These are phyloP conservation scores for Noctuana brunneofusca DNA, from an alignment of 2,888 invertebrate species.

Conservation along the genomic window DNA sequence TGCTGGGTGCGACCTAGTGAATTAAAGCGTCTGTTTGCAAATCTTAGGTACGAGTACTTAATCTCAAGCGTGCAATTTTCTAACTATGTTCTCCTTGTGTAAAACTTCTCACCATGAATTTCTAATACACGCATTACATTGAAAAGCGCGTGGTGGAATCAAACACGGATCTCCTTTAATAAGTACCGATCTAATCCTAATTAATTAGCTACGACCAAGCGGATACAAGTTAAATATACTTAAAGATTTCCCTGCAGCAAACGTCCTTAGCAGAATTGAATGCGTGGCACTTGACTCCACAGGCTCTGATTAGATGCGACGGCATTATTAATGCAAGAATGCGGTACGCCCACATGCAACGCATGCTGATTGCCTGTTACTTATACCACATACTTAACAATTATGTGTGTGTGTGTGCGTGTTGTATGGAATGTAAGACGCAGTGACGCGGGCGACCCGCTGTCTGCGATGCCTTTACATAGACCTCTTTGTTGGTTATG, in stretches of 20 bases:
- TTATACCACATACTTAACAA: no score
- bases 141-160: no score
- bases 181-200: no score
- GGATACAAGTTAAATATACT: not conserved
- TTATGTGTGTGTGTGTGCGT: conserved; percentile 1
- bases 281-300: conserved; percentile 7
- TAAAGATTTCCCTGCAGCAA: not conserved
- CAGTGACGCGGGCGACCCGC: not conserved
- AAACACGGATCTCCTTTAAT: no score
- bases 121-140: no score
- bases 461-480: not conserved
- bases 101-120: no score
- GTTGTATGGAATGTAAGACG: not conserved
- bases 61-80: no score
- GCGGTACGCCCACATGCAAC: conserved; percentile 18
- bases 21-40: no score
- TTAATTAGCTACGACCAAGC: not conserved
- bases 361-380: not conserved
- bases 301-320: conserved; percentile 10
- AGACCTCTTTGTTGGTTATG: not conserved
- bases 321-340: conserved; percentile 20
- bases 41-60: no score
- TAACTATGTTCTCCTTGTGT: no score
- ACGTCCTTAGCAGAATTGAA: conserved; percentile 4
- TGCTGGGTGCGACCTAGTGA: no score